phyloP scores from a whole-genome alignment of 2,797 vertebrate species.

The Pogonophryne albipinna region DNA sequence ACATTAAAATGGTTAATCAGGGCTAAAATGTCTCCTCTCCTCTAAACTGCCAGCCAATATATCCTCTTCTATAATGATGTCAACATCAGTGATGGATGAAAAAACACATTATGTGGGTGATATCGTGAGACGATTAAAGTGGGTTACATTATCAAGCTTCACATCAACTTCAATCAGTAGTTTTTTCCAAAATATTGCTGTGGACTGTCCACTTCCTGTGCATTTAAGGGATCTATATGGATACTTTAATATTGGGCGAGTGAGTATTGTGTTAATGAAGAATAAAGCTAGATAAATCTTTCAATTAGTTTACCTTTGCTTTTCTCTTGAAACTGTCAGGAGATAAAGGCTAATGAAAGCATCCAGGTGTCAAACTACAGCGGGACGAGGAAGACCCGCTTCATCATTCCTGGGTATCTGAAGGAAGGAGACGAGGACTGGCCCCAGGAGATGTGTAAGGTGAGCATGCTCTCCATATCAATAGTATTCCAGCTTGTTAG shows the following conservation, averaged over 20 bases:
- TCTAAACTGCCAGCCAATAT: not conserved
- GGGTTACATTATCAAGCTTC: not conserved
- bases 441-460: constrained; percentile 87
- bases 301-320: not conserved
- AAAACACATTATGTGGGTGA: not conserved
- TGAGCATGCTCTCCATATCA: constrained; percentile 42
- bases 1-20: not conserved
- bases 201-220: too few relatives aligned
- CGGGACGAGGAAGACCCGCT: constrained; percentile 74
- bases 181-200: not conserved
- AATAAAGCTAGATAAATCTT: not conserved
- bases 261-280: not conserved
- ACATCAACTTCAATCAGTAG: not conserved
- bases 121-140: not conserved
- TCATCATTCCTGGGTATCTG: constrained; percentile 87
- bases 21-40: not conserved
- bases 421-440: constrained; percentile 84
- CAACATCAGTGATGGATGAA: not conserved
- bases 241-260: not conserved
- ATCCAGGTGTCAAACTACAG: constrained; percentile 84
- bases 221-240: not conserved
- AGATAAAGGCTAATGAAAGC: constrained; percentile 71
- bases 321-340: constrained; percentile 47
- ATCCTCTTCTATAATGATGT: not conserved
- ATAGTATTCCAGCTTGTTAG: not conserved